A percentile compares a stretch with the other conserved stretches of the same genome.
These are phyloP conservation scores for Agraylea sexmaculata DNA, from an alignment of 1,140 invertebrate species.

Conservation along the genomic window DNA sequence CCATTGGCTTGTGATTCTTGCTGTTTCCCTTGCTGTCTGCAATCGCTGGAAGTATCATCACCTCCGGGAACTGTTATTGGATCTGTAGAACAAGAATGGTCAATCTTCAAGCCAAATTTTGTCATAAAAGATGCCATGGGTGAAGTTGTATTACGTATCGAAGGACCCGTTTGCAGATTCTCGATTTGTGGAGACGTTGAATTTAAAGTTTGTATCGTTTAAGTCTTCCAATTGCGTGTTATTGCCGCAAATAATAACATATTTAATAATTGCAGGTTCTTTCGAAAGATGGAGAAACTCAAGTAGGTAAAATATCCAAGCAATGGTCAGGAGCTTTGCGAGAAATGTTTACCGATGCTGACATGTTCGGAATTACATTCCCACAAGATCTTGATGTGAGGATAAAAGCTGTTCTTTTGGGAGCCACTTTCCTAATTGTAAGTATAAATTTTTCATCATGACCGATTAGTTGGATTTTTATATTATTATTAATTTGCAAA, in stretches of 20 bases:
- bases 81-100: conserved; percentile 76
- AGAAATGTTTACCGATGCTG: conserved; percentile 63
- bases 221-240: no score
- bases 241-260: no score
- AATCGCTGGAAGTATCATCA: conserved; percentile 65
- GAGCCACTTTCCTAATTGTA: conserved; percentile 62
- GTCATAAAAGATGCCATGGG: conserved; percentile 65
- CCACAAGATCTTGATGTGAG: conserved; percentile 69
- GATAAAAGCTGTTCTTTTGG: conserved; percentile 69
- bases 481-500: no score
- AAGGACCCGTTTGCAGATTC: conserved; percentile 73
- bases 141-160: conserved; percentile 65
- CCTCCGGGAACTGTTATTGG: conserved; percentile 65
- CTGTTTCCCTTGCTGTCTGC: conserved; percentile 74
- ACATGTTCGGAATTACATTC: conserved; percentile 69
- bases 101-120: conserved; percentile 63
- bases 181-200: conserved; percentile 72
- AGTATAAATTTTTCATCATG: no score
- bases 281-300: conserved; percentile 46
- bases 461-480: no score
- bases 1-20: conserved; percentile 68
- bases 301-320: conserved; percentile 66
- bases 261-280: conserved; percentile 49
- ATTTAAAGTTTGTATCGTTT: conserved; percentile 41
- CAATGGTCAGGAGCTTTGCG: conserved; percentile 59